phyloP scores from a whole-genome alignment of 2,113 vertebrate genomes.

The Trichomycterus rosablanca region DNA sequence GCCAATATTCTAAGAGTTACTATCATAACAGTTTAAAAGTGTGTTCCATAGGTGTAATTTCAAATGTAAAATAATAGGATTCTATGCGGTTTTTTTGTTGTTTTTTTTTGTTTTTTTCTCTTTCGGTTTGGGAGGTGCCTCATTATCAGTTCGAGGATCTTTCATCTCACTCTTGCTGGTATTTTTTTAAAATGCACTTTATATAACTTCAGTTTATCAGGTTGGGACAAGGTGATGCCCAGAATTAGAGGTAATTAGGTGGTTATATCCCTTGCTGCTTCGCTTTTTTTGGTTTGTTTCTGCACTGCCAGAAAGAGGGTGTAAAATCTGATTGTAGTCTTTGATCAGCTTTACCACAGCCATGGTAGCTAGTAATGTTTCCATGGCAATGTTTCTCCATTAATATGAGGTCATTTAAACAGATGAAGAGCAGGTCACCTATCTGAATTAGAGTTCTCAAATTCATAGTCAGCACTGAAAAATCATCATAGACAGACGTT shows the following conservation, averaged over 20 bases:
- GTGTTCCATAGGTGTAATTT: slow-evolving; percentile 80
- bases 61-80: slow-evolving; percentile 85
- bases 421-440: too few species aligned
- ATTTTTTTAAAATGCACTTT: slow-evolving; percentile 73
- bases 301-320: background rate
- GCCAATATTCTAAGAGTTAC: slow-evolving; percentile 76
- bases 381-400: slow-evolving; percentile 10
- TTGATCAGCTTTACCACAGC: background rate
- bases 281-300: slow-evolving; percentile 8
- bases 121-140: slow-evolving; percentile 42
- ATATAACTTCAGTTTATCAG: slow-evolving; percentile 60
- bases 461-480: too few species aligned
- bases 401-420: background rate
- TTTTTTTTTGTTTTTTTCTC: background rate
- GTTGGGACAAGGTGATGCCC: slow-evolving; percentile 49
- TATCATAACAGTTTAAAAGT: slow-evolving; percentile 82
- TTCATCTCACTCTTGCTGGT: slow-evolving; percentile 35
- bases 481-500: background rate
- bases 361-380: background rate
- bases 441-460: too few species aligned
- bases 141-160: slow-evolving; percentile 49
- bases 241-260: slow-evolving; percentile 46
- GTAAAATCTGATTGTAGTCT: background rate
- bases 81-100: slow-evolving; percentile 47
- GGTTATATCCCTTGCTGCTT: slow-evolving; percentile 15